Percentiles rank a stretch among this genome's conserved stretches.
Evolutionary conservation across 2,797 vertebrate species (phyloP).

Genomic region (Anisognathus igniventris): DNA sequence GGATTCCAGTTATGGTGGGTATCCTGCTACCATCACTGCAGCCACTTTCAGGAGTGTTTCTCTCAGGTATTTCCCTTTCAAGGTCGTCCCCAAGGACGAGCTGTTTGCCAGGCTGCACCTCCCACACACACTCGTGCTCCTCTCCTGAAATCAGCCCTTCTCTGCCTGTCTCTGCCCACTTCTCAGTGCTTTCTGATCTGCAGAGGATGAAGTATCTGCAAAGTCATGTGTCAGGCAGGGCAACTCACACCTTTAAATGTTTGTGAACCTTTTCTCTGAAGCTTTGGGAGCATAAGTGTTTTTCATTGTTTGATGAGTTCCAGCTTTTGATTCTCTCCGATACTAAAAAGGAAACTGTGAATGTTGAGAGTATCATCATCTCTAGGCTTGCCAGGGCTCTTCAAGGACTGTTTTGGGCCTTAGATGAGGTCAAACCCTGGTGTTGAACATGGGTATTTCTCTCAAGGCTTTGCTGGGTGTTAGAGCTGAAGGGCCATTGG

Average conservation of each 20-base stretch:
- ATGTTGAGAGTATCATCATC: neutral
- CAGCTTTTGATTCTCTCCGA: neutral
- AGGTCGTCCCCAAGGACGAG: neutral
- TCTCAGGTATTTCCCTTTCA: neutral
- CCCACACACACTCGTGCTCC: neutral
- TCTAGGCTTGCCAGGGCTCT: neutral
- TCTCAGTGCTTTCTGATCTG: neutral
- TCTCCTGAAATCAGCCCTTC: neutral
- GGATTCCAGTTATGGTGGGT: neutral
- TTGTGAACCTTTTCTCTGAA: neutral
- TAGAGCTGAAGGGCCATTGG: neutral
- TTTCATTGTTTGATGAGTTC: neutral
- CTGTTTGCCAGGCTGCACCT: neutral
- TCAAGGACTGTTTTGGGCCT: neutral
- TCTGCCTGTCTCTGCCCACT: neutral
- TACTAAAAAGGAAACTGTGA: neutral
- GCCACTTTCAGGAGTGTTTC: neutral
- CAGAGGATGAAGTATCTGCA: neutral
- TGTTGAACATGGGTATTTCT: neutral
- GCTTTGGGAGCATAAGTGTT: neutral
- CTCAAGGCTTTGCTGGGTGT: neutral
- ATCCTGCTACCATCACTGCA: neutral
- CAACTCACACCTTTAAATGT: neutral
- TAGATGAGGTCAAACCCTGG: neutral
- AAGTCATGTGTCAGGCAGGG: neutral